Evolutionary conservation across 2,113 vertebrate species (phyloP), one percentile per base, ranked within the genome.

Genomic region (Danionella cerebrum): DNA sequence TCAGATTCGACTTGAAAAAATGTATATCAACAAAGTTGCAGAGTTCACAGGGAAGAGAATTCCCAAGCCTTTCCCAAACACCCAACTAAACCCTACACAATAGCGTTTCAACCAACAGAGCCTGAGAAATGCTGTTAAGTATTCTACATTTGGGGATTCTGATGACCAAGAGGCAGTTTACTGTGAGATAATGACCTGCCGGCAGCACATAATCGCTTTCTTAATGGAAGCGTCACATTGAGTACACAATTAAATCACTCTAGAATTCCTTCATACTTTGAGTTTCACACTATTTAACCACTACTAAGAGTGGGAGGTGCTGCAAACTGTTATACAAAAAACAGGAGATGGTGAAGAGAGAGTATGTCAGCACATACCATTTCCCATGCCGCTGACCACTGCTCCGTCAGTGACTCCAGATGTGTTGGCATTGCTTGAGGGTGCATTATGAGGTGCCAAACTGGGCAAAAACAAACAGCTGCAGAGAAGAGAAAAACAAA

Each of bases 391-490:
- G 2, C 96, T 98, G 77, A 96, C 88, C 58, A 99, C 96, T 0
- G 94, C 90, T 4, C 93, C 93, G 0, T 99, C 96, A 0, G 78
- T 88, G 51, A 96, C 90, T 2, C 92, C 91, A 4, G 94, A 94
- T 18, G 90, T 82, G 42, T 90, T 92, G 12, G 91, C 85, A 65
- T 93, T 95, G 75, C 90, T 96, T 68, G 90, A 91, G 18, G 92
- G 91, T 1, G 90, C 92, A 6, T 99, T 99, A 73, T 97, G 96
- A 22, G 96, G 96, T 38, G 96, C 96, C 84, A 99, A 81, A 70
- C 96, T 99, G 67, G 95, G 96, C 76, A 98, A 85, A 76, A 99
- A 99, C 69, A 98, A 83, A 75, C 96, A 98, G 59, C 96, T 99
- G 77, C 9, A 53, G 45, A 59, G 31, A 50, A 12, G 50, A 38